Percentiles rank a stretch among this genome's conserved stretches.
These are phyloP conservation scores for Cephus spinipes DNA, from an alignment of 2,888 invertebrate genomes.

Conservation along the genomic window DNA sequence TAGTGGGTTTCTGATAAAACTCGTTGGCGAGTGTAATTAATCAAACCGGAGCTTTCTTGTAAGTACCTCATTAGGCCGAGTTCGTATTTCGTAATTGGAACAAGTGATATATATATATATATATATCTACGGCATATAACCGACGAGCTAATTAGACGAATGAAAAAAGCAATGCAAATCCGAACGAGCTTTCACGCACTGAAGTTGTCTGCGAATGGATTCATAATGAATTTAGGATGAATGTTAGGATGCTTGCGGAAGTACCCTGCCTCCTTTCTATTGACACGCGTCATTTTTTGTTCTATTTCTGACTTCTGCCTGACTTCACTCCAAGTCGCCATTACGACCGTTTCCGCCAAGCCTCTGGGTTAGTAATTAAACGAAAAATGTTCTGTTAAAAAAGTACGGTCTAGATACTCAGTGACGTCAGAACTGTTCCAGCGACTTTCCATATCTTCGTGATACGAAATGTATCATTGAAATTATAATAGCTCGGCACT, in stretches of 20 bases:
- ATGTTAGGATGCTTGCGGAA: not conserved
- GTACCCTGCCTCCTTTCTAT: not conserved
- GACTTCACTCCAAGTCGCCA: not conserved
- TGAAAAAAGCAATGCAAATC: not conserved
- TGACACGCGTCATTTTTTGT: not conserved
- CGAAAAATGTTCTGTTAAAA: too few relatives aligned
- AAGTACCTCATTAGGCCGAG: conserved; percentile 50
- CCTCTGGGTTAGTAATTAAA: too few relatives aligned
- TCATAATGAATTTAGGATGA: not conserved
- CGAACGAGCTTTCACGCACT: not conserved
- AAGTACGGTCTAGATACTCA: not conserved
- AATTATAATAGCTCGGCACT: not conserved
- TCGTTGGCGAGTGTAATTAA: conserved; percentile 48
- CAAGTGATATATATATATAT: conserved; percentile 28
- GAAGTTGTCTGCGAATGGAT: not conserved
- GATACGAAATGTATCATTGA: not conserved
- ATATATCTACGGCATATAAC: conserved; percentile 3
- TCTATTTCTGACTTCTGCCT: not conserved
- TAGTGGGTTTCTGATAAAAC: not conserved
- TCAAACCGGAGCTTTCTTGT: conserved; percentile 48
- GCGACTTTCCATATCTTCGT: not conserved
- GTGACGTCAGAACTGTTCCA: not conserved
- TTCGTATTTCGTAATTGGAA: conserved; percentile 51
- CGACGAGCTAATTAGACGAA: not conserved
- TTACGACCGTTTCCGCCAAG: not conserved